phyloP scores from a whole-genome alignment of 2,888 invertebrate genomes.

The Aricia artaxerxes region DNA sequence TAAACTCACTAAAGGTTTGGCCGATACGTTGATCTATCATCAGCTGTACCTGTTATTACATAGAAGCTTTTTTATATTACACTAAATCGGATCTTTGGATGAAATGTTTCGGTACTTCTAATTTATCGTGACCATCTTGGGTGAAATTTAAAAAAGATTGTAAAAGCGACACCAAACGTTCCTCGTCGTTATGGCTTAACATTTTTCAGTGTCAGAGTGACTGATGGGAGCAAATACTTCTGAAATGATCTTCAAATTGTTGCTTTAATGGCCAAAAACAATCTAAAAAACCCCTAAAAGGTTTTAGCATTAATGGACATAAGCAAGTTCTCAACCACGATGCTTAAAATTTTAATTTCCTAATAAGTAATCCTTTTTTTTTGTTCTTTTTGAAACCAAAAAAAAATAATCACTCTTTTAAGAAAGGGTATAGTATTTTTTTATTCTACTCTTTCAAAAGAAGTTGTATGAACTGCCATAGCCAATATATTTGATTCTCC shows the following conservation, averaged over 20 bases:
- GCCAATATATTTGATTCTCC: not conserved
- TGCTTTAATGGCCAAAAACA: not conserved
- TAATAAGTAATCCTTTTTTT: too few species aligned
- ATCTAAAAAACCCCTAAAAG: not conserved
- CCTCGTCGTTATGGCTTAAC: not conserved
- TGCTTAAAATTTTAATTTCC: too few species aligned
- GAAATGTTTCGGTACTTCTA: not conserved
- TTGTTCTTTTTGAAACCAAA: too few species aligned
- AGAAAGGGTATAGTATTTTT: too few species aligned
- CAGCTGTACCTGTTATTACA: too few species aligned
- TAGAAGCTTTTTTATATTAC: not conserved
- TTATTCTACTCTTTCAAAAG: too few species aligned
- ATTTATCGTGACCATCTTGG: not conserved
- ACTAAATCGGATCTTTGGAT: not conserved
- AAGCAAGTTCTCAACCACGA: too few species aligned
- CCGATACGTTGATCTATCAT: too few species aligned
- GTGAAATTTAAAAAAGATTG: not conserved
- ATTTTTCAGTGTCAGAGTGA: constrained; percentile 9
- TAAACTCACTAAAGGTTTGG: too few species aligned
- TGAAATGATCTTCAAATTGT: constrained; percentile 16
- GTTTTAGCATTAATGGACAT: too few species aligned
- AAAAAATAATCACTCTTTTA: too few species aligned
- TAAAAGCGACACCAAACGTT: not conserved
- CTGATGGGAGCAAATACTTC: not conserved
- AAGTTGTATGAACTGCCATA: not conserved